A percentile compares a stretch with the other conserved stretches of the same genome.
Evolutionary conservation across 2,797 vertebrate species (phyloP).

Genomic region (Gadopsis bispinosus): DNA sequence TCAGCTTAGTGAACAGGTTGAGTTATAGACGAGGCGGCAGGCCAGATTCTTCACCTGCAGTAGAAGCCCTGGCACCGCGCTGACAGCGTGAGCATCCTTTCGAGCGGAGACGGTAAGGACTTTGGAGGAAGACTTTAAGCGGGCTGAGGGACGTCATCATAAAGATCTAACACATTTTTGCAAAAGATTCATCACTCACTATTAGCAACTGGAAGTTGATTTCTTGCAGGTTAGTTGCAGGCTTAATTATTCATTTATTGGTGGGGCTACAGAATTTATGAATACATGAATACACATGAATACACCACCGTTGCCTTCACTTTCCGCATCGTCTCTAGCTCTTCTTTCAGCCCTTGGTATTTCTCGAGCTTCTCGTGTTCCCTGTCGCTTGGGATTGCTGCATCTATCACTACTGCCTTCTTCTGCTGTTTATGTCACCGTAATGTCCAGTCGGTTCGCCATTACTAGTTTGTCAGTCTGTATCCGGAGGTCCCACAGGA

Average conservation of each 20-base stretch:
- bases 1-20: conserved; percentile 67
- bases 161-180: neutral
- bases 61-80: neutral
- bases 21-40: conserved; percentile 54
- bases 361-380: too few relatives aligned
- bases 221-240: neutral
- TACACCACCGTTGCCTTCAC: too few relatives aligned
- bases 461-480: too few relatives aligned
- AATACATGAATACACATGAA: too few relatives aligned
- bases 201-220: neutral
- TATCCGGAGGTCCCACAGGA: too few relatives aligned
- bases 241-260: neutral
- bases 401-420: too few relatives aligned
- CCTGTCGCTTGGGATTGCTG: too few relatives aligned
- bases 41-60: conserved; percentile 52
- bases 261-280: neutral
- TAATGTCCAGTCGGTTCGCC: too few relatives aligned
- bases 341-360: too few relatives aligned
- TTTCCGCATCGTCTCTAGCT: too few relatives aligned
- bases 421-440: too few relatives aligned
- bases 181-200: neutral
- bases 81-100: conserved; percentile 9
- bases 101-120: conserved; percentile 30
- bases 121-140: neutral
- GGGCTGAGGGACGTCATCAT: neutral